Evolutionary conservation across 2,888 invertebrate species (phyloP), one percentile per base, ranked within the genome.

Genomic region (Sepioteuthis lessoniana): DNA sequence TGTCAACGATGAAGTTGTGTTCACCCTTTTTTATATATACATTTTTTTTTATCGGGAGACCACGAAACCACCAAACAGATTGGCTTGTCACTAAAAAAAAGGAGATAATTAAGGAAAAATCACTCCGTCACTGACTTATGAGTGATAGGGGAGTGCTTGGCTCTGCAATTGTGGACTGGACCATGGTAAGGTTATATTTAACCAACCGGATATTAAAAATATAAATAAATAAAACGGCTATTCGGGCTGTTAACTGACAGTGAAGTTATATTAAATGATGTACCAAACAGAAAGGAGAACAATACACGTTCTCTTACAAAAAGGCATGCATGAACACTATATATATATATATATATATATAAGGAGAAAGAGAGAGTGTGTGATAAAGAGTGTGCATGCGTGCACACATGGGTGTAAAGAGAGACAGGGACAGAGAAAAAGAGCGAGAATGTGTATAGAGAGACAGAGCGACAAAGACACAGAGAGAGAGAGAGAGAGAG

Each of bases 41-140:
- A 0, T n/a, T 76, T 76, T n/a, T 76, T 76, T n/a, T 76, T 60
- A 60, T 60, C 10, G 60, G 60, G 31, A 60, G 60, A 60, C 60
- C 60, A 60, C 60, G 60, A 60, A 60, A 60, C 60, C 60, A 60
- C 60, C 60, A 60, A 60, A 60, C 60, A 60, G 60, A 60, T 60
- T 60, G 60, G 60, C 60, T 60, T 60, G 60, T 60, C 60, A 60
- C 60, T 60, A 60, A 60, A 28, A 31, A 31, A 60, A 60, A 60
- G 7, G 31, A 31, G 28, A 60, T 31, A 31, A 31, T 60, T 28
- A 60, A 31, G 31, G 10, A 60, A 31, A 60, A 60, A 60, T 60
- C 60, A 60, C 60, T 60, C 60, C 10, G 28, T 60, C 10, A 31
- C 28, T 60, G 60, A 60, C 60, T 60, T 60, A 60, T 60, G 60